Percentiles rank a stretch among this genome's conserved stretches.
These are phyloP conservation scores for Troilus luridus DNA, from an alignment of 2,888 invertebrate genomes.

Conservation along the genomic window DNA sequence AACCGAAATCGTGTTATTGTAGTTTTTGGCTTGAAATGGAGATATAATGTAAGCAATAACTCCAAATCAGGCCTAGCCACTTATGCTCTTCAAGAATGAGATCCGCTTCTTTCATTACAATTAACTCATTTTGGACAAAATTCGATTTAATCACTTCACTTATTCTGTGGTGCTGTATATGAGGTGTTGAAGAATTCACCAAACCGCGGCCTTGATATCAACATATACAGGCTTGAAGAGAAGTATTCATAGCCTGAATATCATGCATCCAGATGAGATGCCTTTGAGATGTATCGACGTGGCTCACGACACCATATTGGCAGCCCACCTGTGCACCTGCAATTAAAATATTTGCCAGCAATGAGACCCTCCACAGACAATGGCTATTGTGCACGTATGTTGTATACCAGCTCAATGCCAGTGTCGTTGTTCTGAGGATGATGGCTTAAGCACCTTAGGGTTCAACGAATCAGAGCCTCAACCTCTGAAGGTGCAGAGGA, in stretches of 20 bases:
- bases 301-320: not conserved
- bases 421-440: not conserved
- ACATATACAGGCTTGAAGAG: not conserved
- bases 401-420: conserved; percentile 10
- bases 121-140: no score
- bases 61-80: no score
- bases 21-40: no score
- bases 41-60: no score
- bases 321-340: conserved; percentile 8
- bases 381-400: conserved; percentile 1
- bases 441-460: not conserved
- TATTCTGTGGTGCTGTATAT: no score
- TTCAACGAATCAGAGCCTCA: not conserved
- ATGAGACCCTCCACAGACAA: not conserved
- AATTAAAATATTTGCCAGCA: conserved; percentile 34
- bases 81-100: no score
- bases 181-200: not conserved
- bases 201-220: not conserved
- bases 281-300: not conserved
- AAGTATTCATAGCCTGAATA: not conserved
- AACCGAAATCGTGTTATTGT: no score
- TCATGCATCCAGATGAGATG: not conserved
- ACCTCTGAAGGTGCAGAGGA: not conserved
- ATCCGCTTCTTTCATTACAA: no score
- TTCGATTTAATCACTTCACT: no score